A percentile compares a stretch with the other conserved stretches of the same genome.
phyloP scores from a whole-genome alignment of 2,113 vertebrate genomes.

The Diglossa brunneiventris region DNA sequence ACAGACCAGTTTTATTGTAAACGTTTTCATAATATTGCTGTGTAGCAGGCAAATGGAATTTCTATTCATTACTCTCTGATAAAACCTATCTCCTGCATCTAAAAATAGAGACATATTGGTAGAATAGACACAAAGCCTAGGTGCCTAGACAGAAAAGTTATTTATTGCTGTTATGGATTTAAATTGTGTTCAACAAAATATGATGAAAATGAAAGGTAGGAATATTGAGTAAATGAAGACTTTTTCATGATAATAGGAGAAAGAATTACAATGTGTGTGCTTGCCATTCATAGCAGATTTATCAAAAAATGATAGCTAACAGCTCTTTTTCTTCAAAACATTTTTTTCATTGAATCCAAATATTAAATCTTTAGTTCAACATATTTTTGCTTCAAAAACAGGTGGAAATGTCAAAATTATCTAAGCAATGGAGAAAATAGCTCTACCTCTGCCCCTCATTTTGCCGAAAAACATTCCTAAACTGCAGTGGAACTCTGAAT shows the following conservation, averaged over 20 bases:
- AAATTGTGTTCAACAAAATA: not conserved
- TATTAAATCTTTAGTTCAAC: not conserved
- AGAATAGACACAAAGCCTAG: not conserved
- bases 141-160: not conserved
- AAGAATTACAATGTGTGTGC: not conserved
- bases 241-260: not conserved
- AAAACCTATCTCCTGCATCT: not conserved
- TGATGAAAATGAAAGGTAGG: not conserved
- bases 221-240: not conserved
- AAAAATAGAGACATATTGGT: constrained; percentile 16
- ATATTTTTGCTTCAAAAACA: not conserved
- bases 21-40: constrained; percentile 30
- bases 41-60: constrained; percentile 7
- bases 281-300: not conserved
- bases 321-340: not conserved
- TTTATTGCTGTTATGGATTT: not conserved
- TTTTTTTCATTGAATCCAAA: not conserved
- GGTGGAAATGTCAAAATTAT: not conserved
- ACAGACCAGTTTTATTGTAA: constrained; percentile 6
- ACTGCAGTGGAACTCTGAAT: not conserved
- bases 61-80: constrained; percentile 5
- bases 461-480: not conserved
- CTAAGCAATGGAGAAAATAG: not conserved
- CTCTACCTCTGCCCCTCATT: not conserved
- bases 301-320: not conserved